These are phyloP conservation scores for Hylyphantes graminicola DNA, from an alignment of 1,140 invertebrate species.

Conservation along the genomic window DNA sequence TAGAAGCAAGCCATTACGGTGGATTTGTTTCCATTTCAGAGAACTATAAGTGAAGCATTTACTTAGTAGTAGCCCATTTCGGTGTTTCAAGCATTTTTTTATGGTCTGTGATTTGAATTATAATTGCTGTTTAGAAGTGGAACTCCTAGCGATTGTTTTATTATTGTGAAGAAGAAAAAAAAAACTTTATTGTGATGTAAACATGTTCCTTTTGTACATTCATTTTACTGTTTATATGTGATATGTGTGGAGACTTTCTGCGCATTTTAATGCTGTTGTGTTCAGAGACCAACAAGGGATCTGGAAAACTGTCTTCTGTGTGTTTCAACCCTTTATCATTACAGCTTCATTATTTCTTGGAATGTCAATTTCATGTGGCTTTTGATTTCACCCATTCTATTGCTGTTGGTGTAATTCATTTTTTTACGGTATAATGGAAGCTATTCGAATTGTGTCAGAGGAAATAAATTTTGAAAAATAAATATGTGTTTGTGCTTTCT, in stretches of 20 bases:
- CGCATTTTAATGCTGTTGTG: constrained; percentile 29
- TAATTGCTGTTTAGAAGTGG: constrained; percentile 24
- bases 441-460: constrained; percentile 59
- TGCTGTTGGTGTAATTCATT: constrained; percentile 53
- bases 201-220: constrained; percentile 53
- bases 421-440: constrained; percentile 59
- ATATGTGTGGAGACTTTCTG: constrained; percentile 40
- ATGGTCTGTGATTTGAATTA: constrained; percentile 10
- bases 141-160: neutral
- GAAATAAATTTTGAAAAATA: constrained; percentile 59
- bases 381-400: constrained; percentile 56
- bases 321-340: constrained; percentile 2
- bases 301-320: constrained; percentile 4
- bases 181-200: constrained; percentile 49
- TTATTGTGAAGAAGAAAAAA: neutral
- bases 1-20: neutral
- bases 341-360: constrained; percentile 27
- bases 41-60: neutral
- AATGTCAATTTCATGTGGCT: constrained; percentile 24
- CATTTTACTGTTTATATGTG: constrained; percentile 57
- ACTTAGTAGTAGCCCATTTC: constrained; percentile 21
- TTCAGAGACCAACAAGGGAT: constrained; percentile 1
- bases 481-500: neutral
- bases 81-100: constrained; percentile 11
- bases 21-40: neutral